These are phyloP conservation scores for Paedocypris micromegethes DNA, from an alignment of 2,797 vertebrate species.

Conservation along the genomic window DNA sequence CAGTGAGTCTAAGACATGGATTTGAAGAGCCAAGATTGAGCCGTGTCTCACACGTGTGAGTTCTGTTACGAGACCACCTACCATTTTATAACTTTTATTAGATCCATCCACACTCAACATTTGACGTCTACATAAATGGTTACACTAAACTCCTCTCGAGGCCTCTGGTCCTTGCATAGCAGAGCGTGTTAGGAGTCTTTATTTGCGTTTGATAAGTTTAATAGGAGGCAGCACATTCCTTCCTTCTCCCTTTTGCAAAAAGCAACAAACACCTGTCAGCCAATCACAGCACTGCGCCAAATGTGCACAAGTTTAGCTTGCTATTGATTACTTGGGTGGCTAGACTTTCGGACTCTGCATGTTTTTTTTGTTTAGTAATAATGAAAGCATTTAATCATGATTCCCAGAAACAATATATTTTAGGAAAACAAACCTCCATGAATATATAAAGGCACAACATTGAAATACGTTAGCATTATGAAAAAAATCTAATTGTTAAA, in stretches of 20 bases:
- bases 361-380: no score
- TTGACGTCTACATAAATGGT: constrained; percentile 17
- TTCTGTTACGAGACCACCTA: constrained; percentile 36
- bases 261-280: constrained; percentile 16
- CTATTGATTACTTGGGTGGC: neutral
- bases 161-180: constrained; percentile 8
- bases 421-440: no score
- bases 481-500: no score
- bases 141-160: constrained; percentile 40
- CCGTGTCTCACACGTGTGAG: neutral
- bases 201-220: constrained; percentile 32
- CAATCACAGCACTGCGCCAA: constrained; percentile 19
- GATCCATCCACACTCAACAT: constrained; percentile 8
- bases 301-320: neutral
- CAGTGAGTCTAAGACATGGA: neutral
- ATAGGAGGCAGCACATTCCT: constrained; percentile 32
- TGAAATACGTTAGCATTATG: no score
- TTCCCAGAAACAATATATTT: no score
- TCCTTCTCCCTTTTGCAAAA: constrained; percentile 13
- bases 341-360: no score
- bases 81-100: constrained; percentile 6
- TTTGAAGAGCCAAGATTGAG: constrained; percentile 1
- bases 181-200: constrained; percentile 28
- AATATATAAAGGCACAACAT: no score
- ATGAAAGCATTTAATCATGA: no score